These are phyloP conservation scores for Oryctes rhinoceros DNA, from an alignment of 1,140 invertebrate species.

Conservation along the genomic window DNA sequence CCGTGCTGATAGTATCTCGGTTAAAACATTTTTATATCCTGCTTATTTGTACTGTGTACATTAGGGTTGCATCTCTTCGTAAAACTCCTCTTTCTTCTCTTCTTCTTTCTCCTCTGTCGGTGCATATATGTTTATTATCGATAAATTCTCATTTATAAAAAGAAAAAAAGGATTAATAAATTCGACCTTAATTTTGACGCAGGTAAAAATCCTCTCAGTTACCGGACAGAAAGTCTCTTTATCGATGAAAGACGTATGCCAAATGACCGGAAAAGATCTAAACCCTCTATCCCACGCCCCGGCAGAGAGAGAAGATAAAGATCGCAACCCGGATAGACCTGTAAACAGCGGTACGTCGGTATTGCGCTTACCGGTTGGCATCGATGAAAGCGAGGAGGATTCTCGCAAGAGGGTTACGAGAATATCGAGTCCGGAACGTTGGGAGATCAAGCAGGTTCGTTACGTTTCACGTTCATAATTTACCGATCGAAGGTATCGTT, in stretches of 20 bases:
- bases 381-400: slow-evolving; percentile 78
- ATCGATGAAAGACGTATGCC: slow-evolving; percentile 99
- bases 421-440: slow-evolving; percentile 95
- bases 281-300: slow-evolving; percentile 81
- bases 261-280: slow-evolving; percentile 92
- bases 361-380: slow-evolving; percentile 72
- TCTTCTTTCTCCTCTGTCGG: not conserved
- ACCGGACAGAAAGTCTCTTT: slow-evolving; percentile 95
- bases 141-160: no score
- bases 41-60: not conserved
- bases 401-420: slow-evolving; percentile 85
- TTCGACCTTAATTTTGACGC: not conserved
- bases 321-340: slow-evolving; percentile 89
- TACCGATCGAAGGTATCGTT: not conserved
- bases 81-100: no score
- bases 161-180: no score
- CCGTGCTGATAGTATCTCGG: not conserved
- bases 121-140: no score
- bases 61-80: no score
- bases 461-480: not conserved
- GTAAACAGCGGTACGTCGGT: slow-evolving; percentile 67
- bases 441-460: slow-evolving; percentile 79
- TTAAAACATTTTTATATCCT: no score
- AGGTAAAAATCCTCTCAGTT: slow-evolving; percentile 86
- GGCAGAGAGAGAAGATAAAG: slow-evolving; percentile 72